Evolutionary conservation across 2,113 vertebrate species (phyloP).

Genomic region (Chaenogobius annularis): DNA sequence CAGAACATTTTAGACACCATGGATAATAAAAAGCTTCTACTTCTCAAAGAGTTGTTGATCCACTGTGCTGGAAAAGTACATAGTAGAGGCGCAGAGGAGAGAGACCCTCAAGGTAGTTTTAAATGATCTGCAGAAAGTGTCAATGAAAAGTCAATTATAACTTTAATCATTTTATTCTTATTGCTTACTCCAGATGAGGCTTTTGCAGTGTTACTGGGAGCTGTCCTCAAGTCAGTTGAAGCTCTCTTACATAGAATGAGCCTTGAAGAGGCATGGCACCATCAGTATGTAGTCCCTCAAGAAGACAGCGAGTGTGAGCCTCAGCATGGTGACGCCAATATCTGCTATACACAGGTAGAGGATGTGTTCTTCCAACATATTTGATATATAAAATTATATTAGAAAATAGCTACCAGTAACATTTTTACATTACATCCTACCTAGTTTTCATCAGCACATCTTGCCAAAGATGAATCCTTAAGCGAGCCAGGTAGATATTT

Average conservation of each 20-base stretch:
- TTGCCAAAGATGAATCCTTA: conserved; percentile 54
- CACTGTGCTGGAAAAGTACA: conserved; percentile 41
- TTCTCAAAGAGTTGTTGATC: conserved; percentile 52
- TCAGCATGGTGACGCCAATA: conserved; percentile 47
- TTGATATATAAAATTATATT: conserved; percentile 3
- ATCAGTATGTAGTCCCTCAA: conserved; percentile 42
- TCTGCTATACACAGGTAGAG: conserved; percentile 47
- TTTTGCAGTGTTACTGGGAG: conserved; percentile 59
- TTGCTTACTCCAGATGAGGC: conserved; percentile 47
- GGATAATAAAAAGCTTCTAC: conserved; percentile 62
- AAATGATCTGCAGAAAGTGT: neutral
- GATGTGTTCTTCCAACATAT: neutral
- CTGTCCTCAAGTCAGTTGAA: conserved; percentile 70
- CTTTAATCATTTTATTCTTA: neutral
- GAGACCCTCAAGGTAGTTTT: conserved; percentile 51
- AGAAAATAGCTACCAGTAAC: neutral
- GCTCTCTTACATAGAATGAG: conserved; percentile 58
- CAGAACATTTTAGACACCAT: conserved; percentile 80
- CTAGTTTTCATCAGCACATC: conserved; percentile 65
- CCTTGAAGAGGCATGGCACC: conserved; percentile 55
- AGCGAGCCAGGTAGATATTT: conserved; percentile 51
- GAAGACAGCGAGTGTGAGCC: conserved; percentile 55
- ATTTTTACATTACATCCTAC: neutral
- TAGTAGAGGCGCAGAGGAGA: conserved; percentile 19
- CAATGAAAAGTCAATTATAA: neutral